phyloP scores from a whole-genome alignment of 2,797 vertebrate species.

The Eupleurogrammus muticus region DNA sequence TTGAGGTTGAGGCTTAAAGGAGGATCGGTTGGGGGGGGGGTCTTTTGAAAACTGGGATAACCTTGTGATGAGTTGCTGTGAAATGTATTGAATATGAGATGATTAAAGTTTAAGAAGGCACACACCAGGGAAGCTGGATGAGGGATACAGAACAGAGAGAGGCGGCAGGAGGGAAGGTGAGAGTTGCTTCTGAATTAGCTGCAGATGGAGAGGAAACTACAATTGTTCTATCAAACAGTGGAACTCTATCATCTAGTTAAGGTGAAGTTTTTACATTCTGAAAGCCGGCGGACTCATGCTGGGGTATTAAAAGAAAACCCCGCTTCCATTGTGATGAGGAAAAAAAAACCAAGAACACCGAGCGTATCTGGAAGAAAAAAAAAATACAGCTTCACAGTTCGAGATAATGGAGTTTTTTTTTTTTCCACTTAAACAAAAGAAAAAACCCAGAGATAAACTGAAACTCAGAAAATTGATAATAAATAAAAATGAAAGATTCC shows the following conservation, averaged over 20 bases:
- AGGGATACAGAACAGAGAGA: conserved; percentile 34
- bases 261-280: conserved; percentile 65
- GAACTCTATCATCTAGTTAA: conserved; percentile 42
- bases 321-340: conserved; percentile 30
- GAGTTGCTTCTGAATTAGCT: conserved; percentile 64
- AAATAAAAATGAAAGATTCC: too few species aligned
- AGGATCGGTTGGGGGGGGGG: too few species aligned
- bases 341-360: conserved; percentile 42
- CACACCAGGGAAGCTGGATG: conserved; percentile 52
- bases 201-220: conserved; percentile 48
- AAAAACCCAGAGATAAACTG: too few species aligned
- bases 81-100: conserved; percentile 73
- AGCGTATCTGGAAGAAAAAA: conserved; percentile 40
- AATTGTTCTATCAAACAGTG: conserved; percentile 55
- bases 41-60: conserved; percentile 65
- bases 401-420: conserved; percentile 22
- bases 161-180: conserved; percentile 20
- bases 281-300: conserved; percentile 52
- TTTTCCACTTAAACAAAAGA: too few species aligned
- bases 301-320: conserved; percentile 46
- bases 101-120: conserved; percentile 78
- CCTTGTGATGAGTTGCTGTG: conserved; percentile 64
- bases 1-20: conserved; percentile 51
- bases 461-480: too few species aligned
- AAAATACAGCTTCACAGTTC: conserved; percentile 46